phyloP scores from a whole-genome alignment of 2,113 vertebrate genomes.

The Rhagologus leucostigma region DNA sequence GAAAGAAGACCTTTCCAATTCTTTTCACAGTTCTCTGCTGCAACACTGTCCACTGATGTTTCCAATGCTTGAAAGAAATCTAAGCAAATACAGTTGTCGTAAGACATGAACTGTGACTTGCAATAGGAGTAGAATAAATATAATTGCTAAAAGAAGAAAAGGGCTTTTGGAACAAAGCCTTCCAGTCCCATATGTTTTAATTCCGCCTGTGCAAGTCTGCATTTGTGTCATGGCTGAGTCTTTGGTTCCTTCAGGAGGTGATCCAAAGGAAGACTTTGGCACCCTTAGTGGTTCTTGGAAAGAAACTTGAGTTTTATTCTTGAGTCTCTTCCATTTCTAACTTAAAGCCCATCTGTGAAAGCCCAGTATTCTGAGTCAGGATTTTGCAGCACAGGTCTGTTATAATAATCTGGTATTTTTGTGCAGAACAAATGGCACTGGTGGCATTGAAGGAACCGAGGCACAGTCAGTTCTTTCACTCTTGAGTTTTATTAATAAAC shows the following conservation, averaged over 20 bases:
- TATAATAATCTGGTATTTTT: not conserved
- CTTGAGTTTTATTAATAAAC: not conserved
- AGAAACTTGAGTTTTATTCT: not conserved
- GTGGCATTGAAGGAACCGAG: not conserved
- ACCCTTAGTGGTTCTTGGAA: not conserved
- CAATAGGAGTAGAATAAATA: not conserved
- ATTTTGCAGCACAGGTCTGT: not conserved
- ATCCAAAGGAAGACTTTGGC: not conserved
- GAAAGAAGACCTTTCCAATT: not conserved
- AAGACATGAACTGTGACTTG: not conserved
- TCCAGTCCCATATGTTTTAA: not conserved
- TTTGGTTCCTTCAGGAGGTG: not conserved
- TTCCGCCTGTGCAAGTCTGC: not conserved
- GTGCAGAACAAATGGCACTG: not conserved
- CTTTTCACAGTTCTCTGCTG: not conserved
- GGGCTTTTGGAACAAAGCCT: not conserved
- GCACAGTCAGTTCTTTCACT: not conserved
- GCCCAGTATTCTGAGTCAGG: not conserved
- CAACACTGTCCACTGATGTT: not conserved
- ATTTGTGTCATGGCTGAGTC: not conserved
- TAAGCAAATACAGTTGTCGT: not conserved
- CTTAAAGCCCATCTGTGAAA: not conserved
- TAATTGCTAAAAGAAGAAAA: not conserved
- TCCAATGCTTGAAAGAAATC: not conserved
- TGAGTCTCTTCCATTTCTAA: not conserved